A percentile compares a stretch with the other conserved stretches of the same genome.
Conservation (phyloP, 35 echinoderm and acorn worm genomes). For the Hemicentrotus pulcherrimus region DNA sequence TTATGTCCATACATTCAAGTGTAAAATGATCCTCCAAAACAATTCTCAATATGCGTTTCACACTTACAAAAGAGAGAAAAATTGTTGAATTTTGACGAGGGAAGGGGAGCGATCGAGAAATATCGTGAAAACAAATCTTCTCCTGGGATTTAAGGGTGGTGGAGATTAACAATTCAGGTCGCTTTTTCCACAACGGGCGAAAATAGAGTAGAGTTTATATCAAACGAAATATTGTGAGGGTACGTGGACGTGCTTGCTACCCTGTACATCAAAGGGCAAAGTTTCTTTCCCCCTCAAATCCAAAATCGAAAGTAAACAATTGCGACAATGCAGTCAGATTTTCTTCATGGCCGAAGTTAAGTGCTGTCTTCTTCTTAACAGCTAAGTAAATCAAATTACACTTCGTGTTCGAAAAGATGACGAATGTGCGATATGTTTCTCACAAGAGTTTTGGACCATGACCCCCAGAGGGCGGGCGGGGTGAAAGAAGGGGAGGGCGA, state of each 20-base stretch:
- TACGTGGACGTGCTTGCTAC: neutral
- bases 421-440: neutral
- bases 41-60: neutral
- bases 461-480: neutral
- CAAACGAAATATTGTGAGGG: neutral
- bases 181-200: neutral
- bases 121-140: neutral
- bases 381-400: conserved; percentile 8
- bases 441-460: neutral
- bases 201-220: neutral
- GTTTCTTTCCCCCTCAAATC: neutral
- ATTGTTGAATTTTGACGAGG: neutral
- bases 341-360: neutral
- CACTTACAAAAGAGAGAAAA: neutral
- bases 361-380: neutral
- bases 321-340: neutral
- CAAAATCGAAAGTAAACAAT: neutral
- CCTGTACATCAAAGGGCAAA: neutral
- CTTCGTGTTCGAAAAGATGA: neutral
- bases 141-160: neutral
- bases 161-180: neutral
- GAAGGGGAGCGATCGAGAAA: neutral
- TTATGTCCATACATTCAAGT: neutral
- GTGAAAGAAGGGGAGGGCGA: neutral
- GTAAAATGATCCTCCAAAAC: neutral